Evolutionary conservation across 2,797 vertebrate genomes (phyloP).

Genomic region (Arrhamphus sclerolepis): DNA sequence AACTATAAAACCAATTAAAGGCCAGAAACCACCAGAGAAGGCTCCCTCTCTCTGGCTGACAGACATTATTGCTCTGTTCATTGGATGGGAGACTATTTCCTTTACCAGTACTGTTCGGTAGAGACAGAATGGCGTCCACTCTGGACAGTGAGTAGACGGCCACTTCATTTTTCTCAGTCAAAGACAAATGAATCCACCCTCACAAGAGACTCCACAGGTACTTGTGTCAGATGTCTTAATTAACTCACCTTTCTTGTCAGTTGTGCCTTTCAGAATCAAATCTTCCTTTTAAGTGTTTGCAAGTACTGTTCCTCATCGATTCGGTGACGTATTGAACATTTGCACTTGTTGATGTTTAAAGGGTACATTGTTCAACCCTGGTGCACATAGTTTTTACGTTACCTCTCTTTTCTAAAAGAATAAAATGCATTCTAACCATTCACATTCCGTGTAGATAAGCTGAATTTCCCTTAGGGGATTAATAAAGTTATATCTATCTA

Average conservation of each 20-base stretch:
- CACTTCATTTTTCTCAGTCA: conserved; percentile 3
- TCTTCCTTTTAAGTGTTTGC: neutral
- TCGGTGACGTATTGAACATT: too few species aligned
- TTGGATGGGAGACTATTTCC: neutral
- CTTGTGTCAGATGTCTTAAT: neutral
- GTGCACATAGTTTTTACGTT: too few species aligned
- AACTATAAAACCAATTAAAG: neutral
- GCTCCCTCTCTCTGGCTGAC: conserved; percentile 1
- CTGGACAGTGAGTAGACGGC: neutral
- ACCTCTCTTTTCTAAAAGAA: too few species aligned
- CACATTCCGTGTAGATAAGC: too few species aligned
- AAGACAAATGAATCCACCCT: conserved; percentile 10
- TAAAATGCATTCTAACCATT: too few species aligned
- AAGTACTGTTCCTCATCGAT: too few species aligned
- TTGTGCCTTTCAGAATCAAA: neutral
- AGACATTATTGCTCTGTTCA: conserved; percentile 5
- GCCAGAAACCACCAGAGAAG: neutral
- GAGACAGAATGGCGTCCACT: neutral
- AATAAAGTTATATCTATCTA: too few species aligned
- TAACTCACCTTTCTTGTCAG: neutral
- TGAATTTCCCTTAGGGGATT: too few species aligned
- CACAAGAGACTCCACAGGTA: neutral
- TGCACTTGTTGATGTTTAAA: too few species aligned
- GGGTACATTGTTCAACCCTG: too few species aligned
- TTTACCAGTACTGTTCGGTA: conserved; percentile 4